These are phyloP conservation scores for Sarcophaga carnaria DNA, from an alignment of 2,888 invertebrate genomes.

Conservation along the genomic window DNA sequence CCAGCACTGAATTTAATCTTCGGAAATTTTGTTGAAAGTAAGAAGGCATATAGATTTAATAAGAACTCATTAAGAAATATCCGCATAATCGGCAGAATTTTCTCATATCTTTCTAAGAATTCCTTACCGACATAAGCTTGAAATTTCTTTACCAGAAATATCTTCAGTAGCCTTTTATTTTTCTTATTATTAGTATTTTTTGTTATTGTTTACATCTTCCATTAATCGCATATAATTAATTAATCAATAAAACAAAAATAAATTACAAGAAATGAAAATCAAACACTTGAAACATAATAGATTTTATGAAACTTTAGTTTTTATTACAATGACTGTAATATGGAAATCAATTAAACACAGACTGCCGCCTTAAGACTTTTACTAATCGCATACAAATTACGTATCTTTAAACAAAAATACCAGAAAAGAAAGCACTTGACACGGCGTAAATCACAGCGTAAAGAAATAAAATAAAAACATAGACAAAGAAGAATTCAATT, in stretches of 20 bases:
- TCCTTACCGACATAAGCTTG: no score
- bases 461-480: not conserved
- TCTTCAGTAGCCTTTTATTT: no score
- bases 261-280: not conserved
- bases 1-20: no score
- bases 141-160: no score
- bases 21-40: no score
- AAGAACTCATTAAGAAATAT: no score
- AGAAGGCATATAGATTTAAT: no score
- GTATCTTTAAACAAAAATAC: not conserved
- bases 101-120: no score
- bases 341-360: conserved; percentile 42
- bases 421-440: conserved; percentile 24
- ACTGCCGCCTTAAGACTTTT: not conserved
- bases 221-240: no score
- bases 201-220: no score
- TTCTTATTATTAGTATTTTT: no score
- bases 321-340: not conserved
- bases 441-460: not conserved
- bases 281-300: not conserved
- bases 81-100: no score
- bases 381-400: conserved; percentile 65
- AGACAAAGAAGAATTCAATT: conserved; percentile 51
- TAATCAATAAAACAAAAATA: not conserved
- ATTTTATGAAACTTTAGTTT: not conserved